Base-by-base conservation (phyloP, 2,797 vertebrate species). In the Diceros bicornis region DNA sequence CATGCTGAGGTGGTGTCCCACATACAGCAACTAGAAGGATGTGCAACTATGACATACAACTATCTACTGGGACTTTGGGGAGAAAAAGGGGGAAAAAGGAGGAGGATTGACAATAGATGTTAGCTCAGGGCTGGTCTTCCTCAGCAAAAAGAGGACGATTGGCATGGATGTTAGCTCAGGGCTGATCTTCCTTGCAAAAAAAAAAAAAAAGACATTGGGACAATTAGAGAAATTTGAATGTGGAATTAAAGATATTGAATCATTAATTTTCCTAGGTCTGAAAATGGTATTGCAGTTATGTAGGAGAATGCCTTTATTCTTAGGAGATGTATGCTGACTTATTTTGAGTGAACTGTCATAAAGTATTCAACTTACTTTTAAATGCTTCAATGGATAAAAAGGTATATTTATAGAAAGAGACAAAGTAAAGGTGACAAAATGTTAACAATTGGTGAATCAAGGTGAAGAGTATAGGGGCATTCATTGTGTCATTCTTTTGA, bases 301-400 rank as follows among this genome's bases (percentile, higher is more conserved):
- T 44, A 86, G 55, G 23, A 88, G 52, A 91, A 97, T 92, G 64
- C 34, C 62, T 75, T 93, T 90, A 74, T 62, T 96, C 7, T 81
- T 94, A 93, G 77, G 78, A 96, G 41, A 91, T 34, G 23, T 44
- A 41, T 41, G 47, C 64, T 79, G 32, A 75, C 92, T 91, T 96
- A 95, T 94, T 96, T 89, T 81, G 86, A 91, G 47, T 91, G 86
- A 94, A 79, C 29, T 78, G 5, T 84, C 66, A 75, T 72, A 59
- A 94, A 55, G 61, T 95, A 91, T 74, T 96, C 64, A 97, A 77
- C n/a, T 89, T 89, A 85, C 68, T 96, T 97, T 87, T 71, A 96
- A 88, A 94, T 52, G 41, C 23, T 64, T 95, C 79, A 78, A 4
- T 81, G 34, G 71, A 94, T 78, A 84, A 90, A 89, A 74, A 87